These are phyloP conservation scores for Brienomyrus longianalis DNA, from an alignment of 2,113 vertebrate genomes.

Conservation along the genomic window DNA sequence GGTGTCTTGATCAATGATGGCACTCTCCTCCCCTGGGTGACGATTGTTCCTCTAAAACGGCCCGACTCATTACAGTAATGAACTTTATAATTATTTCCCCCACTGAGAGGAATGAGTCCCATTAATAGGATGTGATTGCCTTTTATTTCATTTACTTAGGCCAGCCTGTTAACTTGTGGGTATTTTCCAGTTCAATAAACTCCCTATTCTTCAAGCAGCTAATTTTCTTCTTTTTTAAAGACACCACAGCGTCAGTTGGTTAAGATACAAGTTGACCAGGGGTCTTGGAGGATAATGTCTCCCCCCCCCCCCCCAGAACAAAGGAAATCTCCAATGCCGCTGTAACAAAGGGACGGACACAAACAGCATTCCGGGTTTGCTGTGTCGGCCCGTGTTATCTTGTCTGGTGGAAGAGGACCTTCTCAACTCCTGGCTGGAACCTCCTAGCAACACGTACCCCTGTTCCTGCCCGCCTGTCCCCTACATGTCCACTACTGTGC, in stretches of 20 bases:
- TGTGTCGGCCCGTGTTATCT: neutral
- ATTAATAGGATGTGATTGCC: conserved; percentile 63
- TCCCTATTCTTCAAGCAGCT: conserved; percentile 19
- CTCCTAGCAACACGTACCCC: conserved; percentile 89
- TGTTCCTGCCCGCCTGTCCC: conserved; percentile 94
- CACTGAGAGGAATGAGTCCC: conserved; percentile 62
- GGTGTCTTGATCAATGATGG: conserved; percentile 43
- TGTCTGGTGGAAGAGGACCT: conserved; percentile 85
- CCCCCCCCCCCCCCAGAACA: neutral
- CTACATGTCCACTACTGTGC: conserved; percentile 41
- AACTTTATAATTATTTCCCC: conserved; percentile 69
- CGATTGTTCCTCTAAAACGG: conserved; percentile 67
- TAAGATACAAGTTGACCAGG: neutral
- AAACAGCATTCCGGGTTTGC: neutral
- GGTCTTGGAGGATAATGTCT: neutral
- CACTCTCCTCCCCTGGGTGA: conserved; percentile 39
- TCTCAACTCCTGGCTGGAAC: conserved; percentile 92
- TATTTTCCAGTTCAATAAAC: conserved; percentile 39
- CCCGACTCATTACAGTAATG: conserved; percentile 71
- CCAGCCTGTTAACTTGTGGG: conserved; percentile 49
- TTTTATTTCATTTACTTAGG: conserved; percentile 61
- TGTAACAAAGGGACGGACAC: neutral
- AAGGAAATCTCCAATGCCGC: neutral
- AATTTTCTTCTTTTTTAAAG: conserved; percentile 10
- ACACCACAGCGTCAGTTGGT: neutral